Percentiles rank a stretch among this genome's conserved stretches.
Conservation (phyloP, 2,888 invertebrate species). For the Ctena decussata region DNA sequence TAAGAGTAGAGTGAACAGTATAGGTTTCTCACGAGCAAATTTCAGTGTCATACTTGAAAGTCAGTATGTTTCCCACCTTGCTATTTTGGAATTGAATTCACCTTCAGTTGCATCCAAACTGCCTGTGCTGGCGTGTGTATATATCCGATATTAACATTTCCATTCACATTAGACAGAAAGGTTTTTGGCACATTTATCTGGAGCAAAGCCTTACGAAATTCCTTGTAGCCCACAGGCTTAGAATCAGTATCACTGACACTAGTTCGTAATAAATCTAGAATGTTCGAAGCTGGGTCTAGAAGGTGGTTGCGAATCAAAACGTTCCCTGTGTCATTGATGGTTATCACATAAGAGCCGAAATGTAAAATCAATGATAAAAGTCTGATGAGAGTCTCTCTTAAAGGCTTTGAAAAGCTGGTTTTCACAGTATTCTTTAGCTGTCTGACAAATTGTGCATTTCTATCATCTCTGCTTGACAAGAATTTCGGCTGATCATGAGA, state of each 20-base stretch:
- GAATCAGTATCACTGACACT: not conserved
- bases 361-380: not conserved
- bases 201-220: not conserved
- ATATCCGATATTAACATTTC: no score
- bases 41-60: no score
- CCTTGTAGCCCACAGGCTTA: not conserved
- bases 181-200: not conserved
- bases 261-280: constrained; percentile 1
- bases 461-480: not conserved
- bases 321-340: not conserved
- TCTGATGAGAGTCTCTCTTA: not conserved
- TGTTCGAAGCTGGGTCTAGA: not conserved
- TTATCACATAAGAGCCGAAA: not conserved
- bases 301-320: not conserved
- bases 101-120: no score
- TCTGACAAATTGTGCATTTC: not conserved
- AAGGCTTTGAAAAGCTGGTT: not conserved
- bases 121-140: no score
- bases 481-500: not conserved
- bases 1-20: no score
- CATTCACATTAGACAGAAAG: no score
- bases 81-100: no score
- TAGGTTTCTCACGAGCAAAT: no score
- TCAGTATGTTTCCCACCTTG: no score
- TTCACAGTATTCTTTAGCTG: not conserved